Percentiles rank a stretch among this genome's conserved stretches.
phyloP scores from a whole-genome alignment of 2,888 invertebrate species.

The Schizotus pectinicornis region DNA sequence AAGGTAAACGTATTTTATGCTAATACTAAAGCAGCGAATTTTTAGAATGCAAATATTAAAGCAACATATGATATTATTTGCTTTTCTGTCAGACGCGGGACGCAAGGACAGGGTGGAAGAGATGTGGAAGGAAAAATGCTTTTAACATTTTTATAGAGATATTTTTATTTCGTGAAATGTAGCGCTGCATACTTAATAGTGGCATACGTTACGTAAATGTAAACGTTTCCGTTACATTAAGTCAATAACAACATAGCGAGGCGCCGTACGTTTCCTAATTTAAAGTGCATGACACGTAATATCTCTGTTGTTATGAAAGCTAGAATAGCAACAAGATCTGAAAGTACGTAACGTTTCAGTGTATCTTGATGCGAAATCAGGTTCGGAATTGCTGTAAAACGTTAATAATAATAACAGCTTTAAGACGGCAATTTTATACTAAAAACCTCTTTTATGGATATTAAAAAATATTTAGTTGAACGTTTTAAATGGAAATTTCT shows the following conservation, averaged over 20 bases:
- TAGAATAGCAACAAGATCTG: too few relatives aligned
- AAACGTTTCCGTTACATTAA: conserved; percentile 28
- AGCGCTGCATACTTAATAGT: conserved; percentile 26
- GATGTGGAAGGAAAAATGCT: conserved; percentile 25
- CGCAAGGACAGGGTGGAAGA: conserved; percentile 8
- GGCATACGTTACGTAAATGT: conserved; percentile 28
- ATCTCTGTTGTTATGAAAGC: too few relatives aligned
- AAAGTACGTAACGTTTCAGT: too few relatives aligned
- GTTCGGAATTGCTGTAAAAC: too few relatives aligned
- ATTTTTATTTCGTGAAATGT: conserved; percentile 29
- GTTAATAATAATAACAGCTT: too few relatives aligned
- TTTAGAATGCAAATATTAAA: conserved; percentile 27
- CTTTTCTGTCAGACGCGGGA: conserved; percentile 18
- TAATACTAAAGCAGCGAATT: conserved; percentile 18
- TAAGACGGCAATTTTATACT: too few relatives aligned
- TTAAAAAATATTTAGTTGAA: too few relatives aligned
- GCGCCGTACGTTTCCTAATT: too few relatives aligned
- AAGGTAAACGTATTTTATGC: conserved; percentile 17
- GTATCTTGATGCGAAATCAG: too few relatives aligned
- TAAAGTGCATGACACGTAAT: too few relatives aligned
- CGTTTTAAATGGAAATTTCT: too few relatives aligned
- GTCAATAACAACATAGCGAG: not conserved
- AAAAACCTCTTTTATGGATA: too few relatives aligned
- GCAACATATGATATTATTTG: conserved; percentile 31
- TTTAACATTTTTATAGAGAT: conserved; percentile 26